These are phyloP conservation scores for Tetramorium bicarinatum DNA, from an alignment of 2,888 invertebrate genomes.

Conservation along the genomic window DNA sequence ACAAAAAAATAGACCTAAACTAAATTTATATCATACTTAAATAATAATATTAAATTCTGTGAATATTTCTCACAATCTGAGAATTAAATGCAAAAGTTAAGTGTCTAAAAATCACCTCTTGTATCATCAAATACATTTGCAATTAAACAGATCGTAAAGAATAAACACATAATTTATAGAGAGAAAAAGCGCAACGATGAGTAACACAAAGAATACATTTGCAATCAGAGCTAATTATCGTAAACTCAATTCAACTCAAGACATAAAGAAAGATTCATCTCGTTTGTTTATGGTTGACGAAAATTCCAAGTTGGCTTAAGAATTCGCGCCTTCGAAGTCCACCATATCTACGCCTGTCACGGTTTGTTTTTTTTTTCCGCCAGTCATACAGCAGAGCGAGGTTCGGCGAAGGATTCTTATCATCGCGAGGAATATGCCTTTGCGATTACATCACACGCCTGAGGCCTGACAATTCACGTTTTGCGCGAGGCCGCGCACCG, in stretches of 20 bases:
- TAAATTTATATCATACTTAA: background rate
- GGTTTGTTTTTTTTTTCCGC: slow-evolving; percentile 17
- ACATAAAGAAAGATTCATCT: background rate
- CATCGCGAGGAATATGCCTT: background rate
- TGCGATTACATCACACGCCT: background rate
- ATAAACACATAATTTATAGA: too few relatives aligned
- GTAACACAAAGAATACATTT: too few relatives aligned
- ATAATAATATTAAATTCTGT: background rate
- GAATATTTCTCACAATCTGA: background rate
- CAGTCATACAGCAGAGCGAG: background rate
- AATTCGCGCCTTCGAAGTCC: background rate
- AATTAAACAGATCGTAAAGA: background rate
- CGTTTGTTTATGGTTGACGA: too few relatives aligned
- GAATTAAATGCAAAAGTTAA: background rate
- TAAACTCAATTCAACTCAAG: background rate
- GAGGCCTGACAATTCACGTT: slow-evolving; percentile 7
- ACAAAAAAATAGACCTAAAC: background rate
- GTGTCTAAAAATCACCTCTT: background rate
- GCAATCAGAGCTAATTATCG: background rate
- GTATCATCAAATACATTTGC: background rate
- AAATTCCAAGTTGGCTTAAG: background rate
- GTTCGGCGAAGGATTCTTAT: background rate
- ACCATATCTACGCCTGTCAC: background rate
- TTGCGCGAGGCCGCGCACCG: too few relatives aligned
- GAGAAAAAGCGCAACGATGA: background rate